Conservation (phyloP, 2,113 vertebrate genomes). For the Alligator sinensis region DNA sequence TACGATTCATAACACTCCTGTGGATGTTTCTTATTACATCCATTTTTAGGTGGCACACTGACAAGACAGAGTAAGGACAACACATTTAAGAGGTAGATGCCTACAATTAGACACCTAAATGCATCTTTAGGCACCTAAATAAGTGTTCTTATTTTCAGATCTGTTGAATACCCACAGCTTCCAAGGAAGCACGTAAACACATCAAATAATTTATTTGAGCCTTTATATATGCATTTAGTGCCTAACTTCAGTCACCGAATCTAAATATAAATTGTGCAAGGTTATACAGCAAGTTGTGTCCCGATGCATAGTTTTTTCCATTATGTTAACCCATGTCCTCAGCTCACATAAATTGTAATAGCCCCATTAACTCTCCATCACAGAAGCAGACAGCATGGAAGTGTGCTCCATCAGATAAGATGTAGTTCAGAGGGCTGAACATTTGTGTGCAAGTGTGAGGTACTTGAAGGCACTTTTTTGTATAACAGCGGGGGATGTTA, state of each 20-base stretch:
- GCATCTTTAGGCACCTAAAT: neutral
- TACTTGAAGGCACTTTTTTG: neutral
- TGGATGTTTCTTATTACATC: neutral
- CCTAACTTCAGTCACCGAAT: slow-evolving; percentile 5
- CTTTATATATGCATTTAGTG: slow-evolving; percentile 20
- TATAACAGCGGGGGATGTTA: neutral
- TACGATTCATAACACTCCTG: neutral
- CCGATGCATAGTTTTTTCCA: neutral
- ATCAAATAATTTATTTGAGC: neutral
- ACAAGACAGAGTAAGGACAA: neutral
- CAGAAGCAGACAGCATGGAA: neutral
- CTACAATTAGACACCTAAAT: neutral
- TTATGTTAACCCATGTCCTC: neutral
- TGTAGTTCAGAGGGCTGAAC: neutral
- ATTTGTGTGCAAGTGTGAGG: neutral
- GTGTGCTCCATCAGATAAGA: neutral
- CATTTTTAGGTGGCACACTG: neutral
- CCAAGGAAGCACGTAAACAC: neutral
- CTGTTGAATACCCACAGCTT: neutral
- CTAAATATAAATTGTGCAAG: neutral
- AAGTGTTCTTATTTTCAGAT: neutral
- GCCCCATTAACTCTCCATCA: slow-evolving; percentile 32
- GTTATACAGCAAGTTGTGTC: slow-evolving; percentile 33
- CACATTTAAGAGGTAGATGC: neutral
- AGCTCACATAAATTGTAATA: slow-evolving; percentile 33